Evolutionary conservation across 2,888 invertebrate genomes (phyloP), one percentile per base, ranked within the genome.

Genomic region (Amblyteles armatorius): DNA sequence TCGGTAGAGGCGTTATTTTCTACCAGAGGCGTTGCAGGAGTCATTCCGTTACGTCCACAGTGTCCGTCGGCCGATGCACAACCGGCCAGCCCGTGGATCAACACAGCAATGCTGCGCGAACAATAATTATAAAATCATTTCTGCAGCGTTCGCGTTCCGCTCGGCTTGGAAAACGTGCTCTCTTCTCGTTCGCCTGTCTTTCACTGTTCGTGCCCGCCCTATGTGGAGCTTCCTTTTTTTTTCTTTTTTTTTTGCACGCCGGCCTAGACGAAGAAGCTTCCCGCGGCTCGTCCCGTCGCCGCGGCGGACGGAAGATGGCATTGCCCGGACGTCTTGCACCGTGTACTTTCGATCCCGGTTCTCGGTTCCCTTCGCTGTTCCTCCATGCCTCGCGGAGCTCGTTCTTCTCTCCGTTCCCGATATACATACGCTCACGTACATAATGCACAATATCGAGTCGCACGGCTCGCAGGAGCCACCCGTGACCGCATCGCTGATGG

Each of bases 51-150:
- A 74, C 63, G 63, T 63, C n/a, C 63, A 63, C 40, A 60, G 60
- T 16, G n/a, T 60, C 73, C 19, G 57, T 57, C 33, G 69, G 19
- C 50, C 16, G 74, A 77, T 80, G 76, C 76, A 68, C 52, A 40
- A 67, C 76, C 9, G 73, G 68, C 52, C 44, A 76, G 55, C n/a
- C 33, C 80, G 50, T 22, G 33, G 29, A 48, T 55, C 44, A 52
- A 22, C 57, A 22, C 55, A 81, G 78, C 50, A 71, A 80, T 55
- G 52, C 19, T 33, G 55, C 73, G 48, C 55, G 78, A 69, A 68
- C 73, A 78, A 84, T 84, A 81, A 84, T 84, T 81, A 84, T 84
- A 74, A 71, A 84, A 81, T 81, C 73, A 78, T 84, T 84, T 57
- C 81, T 77, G 77, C 52, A 72, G 83, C 81, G 72, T 78, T 84